Evolutionary conservation across 2,797 vertebrate genomes (phyloP).

Genomic region (Hyperoplus immaculatus): DNA sequence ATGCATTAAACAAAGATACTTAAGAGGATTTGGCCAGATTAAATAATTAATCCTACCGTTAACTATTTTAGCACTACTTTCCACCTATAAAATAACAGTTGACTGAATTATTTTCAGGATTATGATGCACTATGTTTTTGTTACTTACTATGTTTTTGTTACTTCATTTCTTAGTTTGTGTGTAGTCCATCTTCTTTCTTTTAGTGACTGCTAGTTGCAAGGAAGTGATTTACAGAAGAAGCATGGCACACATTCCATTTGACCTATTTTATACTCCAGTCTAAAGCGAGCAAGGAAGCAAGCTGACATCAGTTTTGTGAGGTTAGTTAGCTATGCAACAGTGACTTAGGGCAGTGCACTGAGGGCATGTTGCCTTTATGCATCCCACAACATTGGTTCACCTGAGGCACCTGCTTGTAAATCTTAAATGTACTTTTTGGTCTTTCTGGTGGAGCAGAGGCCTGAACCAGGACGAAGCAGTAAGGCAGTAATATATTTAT

Average conservation of each 20-base stretch:
- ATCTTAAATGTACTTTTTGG: not conserved
- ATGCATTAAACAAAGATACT: not conserved
- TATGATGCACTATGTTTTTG: not conserved
- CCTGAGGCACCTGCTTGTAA: not conserved
- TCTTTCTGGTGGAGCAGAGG: not conserved
- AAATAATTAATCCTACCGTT: not conserved
- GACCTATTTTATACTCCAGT: too few relatives aligned
- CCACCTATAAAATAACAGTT: not conserved
- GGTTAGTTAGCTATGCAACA: too few relatives aligned
- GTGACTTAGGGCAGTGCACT: too few relatives aligned
- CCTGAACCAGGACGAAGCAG: not conserved
- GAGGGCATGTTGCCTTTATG: not conserved
- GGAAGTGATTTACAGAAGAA: not conserved
- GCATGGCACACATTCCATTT: too few relatives aligned
- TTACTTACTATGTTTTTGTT: not conserved
- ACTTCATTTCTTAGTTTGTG: not conserved
- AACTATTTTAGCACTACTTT: not conserved
- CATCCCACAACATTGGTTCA: not conserved
- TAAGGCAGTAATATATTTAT: too few relatives aligned
- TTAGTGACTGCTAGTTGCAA: not conserved
- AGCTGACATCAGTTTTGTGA: too few relatives aligned
- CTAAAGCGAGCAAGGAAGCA: too few relatives aligned
- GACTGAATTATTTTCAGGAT: too few relatives aligned
- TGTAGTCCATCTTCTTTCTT: not conserved
- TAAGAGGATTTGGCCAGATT: not conserved